These are phyloP conservation scores for Arion vulgaris DNA, from an alignment of 1,140 invertebrate genomes.

Conservation along the genomic window DNA sequence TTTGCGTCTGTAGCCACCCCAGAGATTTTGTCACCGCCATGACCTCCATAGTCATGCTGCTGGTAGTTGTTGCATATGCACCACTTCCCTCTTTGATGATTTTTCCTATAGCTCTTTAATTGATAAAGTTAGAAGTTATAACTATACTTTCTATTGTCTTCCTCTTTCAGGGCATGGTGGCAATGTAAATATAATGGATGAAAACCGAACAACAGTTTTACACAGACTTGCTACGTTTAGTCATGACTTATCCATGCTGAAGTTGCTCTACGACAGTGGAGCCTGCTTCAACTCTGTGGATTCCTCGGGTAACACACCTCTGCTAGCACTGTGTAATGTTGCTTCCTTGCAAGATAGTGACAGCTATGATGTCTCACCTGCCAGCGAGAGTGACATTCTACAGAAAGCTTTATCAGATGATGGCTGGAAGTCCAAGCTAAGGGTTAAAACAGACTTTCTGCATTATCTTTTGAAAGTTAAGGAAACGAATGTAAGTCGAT, in stretches of 20 bases:
- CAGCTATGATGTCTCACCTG: conserved; percentile 55
- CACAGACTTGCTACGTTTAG: conserved; percentile 56
- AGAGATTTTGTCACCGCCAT: too few relatives aligned
- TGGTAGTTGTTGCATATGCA: too few relatives aligned
- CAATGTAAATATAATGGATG: conserved; percentile 59
- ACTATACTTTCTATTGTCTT: not conserved
- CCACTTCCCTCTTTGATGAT: too few relatives aligned
- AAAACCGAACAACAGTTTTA: conserved; percentile 54
- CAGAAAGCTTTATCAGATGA: conserved; percentile 52
- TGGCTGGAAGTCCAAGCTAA: conserved; percentile 48
- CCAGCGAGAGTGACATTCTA: conserved; percentile 34
- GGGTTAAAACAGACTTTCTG: conserved; percentile 57
- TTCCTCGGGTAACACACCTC: conserved; percentile 55
- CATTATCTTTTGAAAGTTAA: conserved; percentile 52
- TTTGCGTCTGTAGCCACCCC: too few relatives aligned
- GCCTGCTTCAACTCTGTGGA: conserved; percentile 58
- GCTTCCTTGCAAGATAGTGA: conserved; percentile 52
- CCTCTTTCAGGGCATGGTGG: conserved; percentile 57
- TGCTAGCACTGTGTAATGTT: conserved; percentile 61
- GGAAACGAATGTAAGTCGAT: conserved; percentile 53
- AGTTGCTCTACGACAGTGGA: conserved; percentile 61
- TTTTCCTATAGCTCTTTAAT: too few relatives aligned
- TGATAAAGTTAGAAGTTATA: too few relatives aligned
- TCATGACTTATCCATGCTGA: conserved; percentile 53
- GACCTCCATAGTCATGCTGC: too few relatives aligned